Percentiles rank a stretch among this genome's conserved stretches.
Evolutionary conservation across 1,140 invertebrate species (phyloP).

Genomic region (Drosophila repletoides): DNA sequence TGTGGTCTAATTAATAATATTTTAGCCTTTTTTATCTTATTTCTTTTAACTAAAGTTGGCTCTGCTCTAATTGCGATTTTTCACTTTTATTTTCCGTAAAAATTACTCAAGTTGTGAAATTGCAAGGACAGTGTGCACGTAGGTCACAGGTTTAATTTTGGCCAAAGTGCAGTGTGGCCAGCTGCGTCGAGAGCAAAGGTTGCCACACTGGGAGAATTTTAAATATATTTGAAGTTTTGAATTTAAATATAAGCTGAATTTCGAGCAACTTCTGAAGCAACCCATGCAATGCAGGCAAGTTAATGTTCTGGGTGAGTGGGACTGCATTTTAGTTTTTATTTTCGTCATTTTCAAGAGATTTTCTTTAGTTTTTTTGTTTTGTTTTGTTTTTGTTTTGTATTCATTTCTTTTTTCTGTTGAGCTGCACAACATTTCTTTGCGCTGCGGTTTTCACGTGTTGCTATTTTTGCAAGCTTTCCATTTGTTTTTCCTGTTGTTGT

Average conservation of each 20-base stretch:
- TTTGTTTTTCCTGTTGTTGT: slow-evolving; percentile 36
- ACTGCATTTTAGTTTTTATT: slow-evolving; percentile 66
- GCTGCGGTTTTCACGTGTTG: slow-evolving; percentile 73
- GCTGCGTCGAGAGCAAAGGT: no score
- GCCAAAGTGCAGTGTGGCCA: no score
- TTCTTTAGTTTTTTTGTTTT: slow-evolving; percentile 14
- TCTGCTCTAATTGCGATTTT: no score
- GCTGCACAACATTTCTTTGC: slow-evolving; percentile 17
- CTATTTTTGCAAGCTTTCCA: slow-evolving; percentile 60
- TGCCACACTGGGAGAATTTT: not conserved
- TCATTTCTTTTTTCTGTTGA: no score
- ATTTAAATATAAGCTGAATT: not conserved
- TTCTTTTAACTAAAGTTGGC: no score
- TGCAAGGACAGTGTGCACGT: no score
- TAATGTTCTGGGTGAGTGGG: slow-evolving; percentile 49
- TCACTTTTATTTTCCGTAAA: no score
- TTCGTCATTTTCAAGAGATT: slow-evolving; percentile 65
- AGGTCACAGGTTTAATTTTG: no score
- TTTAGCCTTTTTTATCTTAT: no score
- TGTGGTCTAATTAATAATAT: no score
- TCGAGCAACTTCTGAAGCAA: slow-evolving; percentile 7
- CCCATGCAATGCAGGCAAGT: slow-evolving; percentile 40
- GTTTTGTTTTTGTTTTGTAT: slow-evolving; percentile 6
- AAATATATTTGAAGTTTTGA: not conserved
- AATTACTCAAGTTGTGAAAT: no score